phyloP scores from a whole-genome alignment of 2,113 vertebrate species.

The rabbit (Oryctolagus cuniculus) region mOryCun1.1 NC_091447.1:27339001-27339500 shows the following conservation, averaged over 20 bases:
- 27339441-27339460: not conserved
- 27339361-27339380: not conserved
- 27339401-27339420: not conserved
- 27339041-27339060: not conserved
- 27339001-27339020: not conserved
- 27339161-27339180: not conserved
- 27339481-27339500: not conserved
- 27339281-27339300: not conserved
- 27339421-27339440: not conserved
- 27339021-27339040: not conserved
- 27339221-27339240: conserved; percentile 6
- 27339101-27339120: not conserved
- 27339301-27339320: not conserved
- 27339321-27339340: not conserved
- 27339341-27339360: not conserved
- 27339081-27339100: not conserved
- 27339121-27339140: not conserved
- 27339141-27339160: not conserved
- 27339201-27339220: not conserved
- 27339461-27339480: not conserved
- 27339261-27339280: not conserved
- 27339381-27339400: not conserved
- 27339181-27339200: not conserved
- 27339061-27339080: not conserved
- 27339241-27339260: not conserved